Evolutionary conservation across 64 coral and sea anemone species (phyloP).

Genomic region (Montipora capricornis): DNA sequence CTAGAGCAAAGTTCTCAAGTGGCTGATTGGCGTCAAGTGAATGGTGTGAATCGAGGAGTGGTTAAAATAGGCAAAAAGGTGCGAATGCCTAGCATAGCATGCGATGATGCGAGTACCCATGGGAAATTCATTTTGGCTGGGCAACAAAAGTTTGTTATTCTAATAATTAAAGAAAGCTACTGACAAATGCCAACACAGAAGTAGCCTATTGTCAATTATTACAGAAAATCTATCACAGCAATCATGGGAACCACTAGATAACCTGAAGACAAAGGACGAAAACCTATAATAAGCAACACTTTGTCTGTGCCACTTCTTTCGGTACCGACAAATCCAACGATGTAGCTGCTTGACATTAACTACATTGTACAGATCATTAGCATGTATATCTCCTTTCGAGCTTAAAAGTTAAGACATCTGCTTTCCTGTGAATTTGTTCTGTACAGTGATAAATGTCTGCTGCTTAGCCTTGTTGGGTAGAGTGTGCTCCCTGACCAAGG

Average conservation of each 20-base stretch:
- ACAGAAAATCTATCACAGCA: not conserved
- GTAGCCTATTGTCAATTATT: no score
- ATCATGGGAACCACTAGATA: not conserved
- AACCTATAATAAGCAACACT: conserved; percentile 10
- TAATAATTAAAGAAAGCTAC: no score
- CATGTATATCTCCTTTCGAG: not conserved
- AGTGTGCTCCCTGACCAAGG: not conserved
- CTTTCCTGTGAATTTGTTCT: conserved; percentile 33
- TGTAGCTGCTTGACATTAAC: conserved; percentile 1
- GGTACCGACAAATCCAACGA: conserved; percentile 13
- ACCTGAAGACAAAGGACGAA: not conserved
- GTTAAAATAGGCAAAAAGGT: no score
- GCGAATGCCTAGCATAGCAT: no score
- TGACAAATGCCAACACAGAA: no score
- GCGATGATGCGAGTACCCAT: no score
- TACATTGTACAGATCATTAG: conserved; percentile 27
- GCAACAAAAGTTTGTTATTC: no score
- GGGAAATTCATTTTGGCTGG: no score
- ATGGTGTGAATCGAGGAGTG: no score
- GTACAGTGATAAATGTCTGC: not conserved
- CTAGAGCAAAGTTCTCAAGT: no score
- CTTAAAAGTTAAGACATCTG: not conserved
- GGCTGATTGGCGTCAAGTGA: no score
- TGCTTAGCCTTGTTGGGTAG: not conserved
- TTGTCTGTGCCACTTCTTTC: not conserved